phyloP scores from a whole-genome alignment of 1,140 invertebrate genomes.

The Reticulitermes speratus region DNA sequence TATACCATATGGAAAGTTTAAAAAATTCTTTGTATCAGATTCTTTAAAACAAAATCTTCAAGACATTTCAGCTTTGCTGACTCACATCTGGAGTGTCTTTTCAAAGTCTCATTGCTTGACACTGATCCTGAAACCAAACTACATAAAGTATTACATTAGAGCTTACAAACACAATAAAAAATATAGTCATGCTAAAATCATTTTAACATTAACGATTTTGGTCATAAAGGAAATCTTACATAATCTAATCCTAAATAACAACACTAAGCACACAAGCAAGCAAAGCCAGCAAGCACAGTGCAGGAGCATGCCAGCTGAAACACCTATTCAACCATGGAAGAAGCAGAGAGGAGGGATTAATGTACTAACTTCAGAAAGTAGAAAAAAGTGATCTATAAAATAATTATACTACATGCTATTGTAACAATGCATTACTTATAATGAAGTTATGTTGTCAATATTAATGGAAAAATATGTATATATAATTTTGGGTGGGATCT shows the following conservation, averaged over 20 bases:
- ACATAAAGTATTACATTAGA: background rate
- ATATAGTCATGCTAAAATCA: background rate
- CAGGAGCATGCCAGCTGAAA: background rate
- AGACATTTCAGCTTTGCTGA: conserved; percentile 3
- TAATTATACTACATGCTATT: background rate
- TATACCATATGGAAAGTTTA: no score
- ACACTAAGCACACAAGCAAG: background rate
- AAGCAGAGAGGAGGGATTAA: background rate
- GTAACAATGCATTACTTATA: background rate
- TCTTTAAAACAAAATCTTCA: background rate
- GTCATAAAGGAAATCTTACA: background rate
- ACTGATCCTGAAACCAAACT: conserved; percentile 15
- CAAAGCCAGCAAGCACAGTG: background rate
- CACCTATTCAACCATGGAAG: background rate
- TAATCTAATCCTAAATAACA: background rate
- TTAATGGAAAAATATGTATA: no score
- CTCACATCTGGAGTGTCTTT: background rate
- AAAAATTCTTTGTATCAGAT: background rate
- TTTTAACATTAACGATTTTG: background rate
- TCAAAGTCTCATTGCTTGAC: background rate
- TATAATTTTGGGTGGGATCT: no score
- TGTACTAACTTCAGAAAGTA: background rate
- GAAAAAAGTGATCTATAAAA: background rate
- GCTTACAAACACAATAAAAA: background rate
- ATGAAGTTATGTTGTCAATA: background rate